These are phyloP conservation scores for Herminia tarsipennalis DNA, from an alignment of 2,888 invertebrate species.

Conservation along the genomic window DNA sequence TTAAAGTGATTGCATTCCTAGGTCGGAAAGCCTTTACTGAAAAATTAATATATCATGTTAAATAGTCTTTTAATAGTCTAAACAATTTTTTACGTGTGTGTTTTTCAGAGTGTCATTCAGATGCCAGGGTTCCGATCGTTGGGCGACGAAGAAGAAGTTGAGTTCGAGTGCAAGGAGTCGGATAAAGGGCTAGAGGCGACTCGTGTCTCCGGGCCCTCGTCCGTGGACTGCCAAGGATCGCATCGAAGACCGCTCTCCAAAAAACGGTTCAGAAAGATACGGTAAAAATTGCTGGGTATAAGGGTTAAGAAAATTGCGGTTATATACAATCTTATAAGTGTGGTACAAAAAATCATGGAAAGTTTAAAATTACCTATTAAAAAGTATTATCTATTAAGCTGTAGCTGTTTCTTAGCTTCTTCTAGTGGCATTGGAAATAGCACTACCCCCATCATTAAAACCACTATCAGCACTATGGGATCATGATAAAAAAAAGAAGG, in stretches of 20 bases:
- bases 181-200: conserved; percentile 95
- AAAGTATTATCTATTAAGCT: too few species aligned
- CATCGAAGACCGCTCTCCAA: conserved; percentile 92
- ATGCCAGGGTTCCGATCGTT: conserved; percentile 96
- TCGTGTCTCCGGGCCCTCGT: conserved; percentile 91
- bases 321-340: background rate
- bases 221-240: conserved; percentile 92
- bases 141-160: conserved; percentile 95
- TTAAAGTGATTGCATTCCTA: too few species aligned
- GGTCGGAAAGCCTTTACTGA: too few species aligned
- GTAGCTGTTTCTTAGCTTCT: too few species aligned
- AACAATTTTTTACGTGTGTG: background rate
- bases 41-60: too few species aligned
- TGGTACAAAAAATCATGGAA: too few species aligned
- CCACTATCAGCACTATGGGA: too few species aligned
- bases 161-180: conserved; percentile 94
- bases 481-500: too few species aligned
- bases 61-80: too few species aligned
- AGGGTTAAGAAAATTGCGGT: conserved; percentile 23
- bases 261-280: conserved; percentile 94
- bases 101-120: conserved; percentile 93
- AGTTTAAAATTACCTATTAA: too few species aligned
- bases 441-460: too few species aligned
- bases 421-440: too few species aligned
- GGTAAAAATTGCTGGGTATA: conserved; percentile 80